Evolutionary conservation across 2,888 invertebrate species (phyloP), one percentile per base, ranked within the genome.

Genomic region (Nymphalis polychloros): DNA sequence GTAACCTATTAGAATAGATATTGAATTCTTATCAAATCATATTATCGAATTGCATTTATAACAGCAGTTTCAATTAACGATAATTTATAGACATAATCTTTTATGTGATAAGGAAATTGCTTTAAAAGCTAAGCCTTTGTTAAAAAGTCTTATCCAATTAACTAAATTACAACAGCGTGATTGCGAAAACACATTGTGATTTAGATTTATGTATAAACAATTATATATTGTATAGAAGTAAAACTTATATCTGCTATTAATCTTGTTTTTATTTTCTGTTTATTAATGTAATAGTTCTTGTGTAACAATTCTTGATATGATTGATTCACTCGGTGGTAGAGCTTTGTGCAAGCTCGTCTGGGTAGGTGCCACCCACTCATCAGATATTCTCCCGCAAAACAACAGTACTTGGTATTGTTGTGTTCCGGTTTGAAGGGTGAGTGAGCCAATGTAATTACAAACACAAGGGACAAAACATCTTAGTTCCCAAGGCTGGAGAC

Each of bases 101-200:
- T 68, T 27, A 3, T 17, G 46, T 47, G 68, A 68, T 71, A 71
- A 66, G 60, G 27, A 63, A 63, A 66, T 66, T 50, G 65, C 17
- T 59, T 68, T 35, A 53, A 65, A 64, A 48, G 63, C 16, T n/a
- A 49, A 6, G 61, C 50, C 63, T 67, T 65, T 63, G 63, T 71
- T 66, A 66, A 68, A 70, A 70, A 55, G 68, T 60, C 20, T 48
- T 31, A 68, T 63, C 62, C 68, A 59, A 71, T 68, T 50, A 68
- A 71, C 17, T 63, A 66, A 66, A 66, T 61, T 59, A 59, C 59
- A 59, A 31, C 41, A n/a, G 27, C 46, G 27, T 23, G 20, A 53
- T 67, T 67, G 46, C 60, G 35, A 67, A 67, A 67, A 64, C 46
- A 47, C n/a, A 59, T 59, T 63, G 63, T 55, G 50, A 59, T 52